Conservation (phyloP, 2,888 invertebrate genomes). For the Chrysotoxum bicinctum region DNA sequence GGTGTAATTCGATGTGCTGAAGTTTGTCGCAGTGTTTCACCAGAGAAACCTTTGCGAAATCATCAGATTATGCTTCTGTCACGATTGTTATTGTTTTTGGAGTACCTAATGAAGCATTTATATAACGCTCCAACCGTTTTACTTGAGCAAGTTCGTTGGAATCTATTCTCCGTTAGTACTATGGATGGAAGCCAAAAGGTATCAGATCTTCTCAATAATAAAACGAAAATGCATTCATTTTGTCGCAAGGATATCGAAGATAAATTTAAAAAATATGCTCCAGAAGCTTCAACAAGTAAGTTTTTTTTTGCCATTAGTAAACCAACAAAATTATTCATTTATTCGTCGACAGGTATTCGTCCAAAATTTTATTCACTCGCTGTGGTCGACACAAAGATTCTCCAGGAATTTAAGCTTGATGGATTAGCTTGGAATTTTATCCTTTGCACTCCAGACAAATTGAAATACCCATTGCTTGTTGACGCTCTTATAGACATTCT, state of each 20-base stretch:
- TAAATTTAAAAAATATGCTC: constrained; percentile 85
- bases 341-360: constrained; percentile 84
- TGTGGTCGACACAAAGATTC: constrained; percentile 84
- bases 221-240: constrained; percentile 86
- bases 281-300: constrained; percentile 79
- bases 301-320: constrained; percentile 2
- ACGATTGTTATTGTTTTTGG: constrained; percentile 91
- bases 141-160: constrained; percentile 94
- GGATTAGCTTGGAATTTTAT: constrained; percentile 96
- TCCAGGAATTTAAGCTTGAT: constrained; percentile 95
- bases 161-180: constrained; percentile 87
- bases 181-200: constrained; percentile 84
- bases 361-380: constrained; percentile 96
- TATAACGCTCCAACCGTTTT: constrained; percentile 95
- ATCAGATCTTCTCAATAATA: constrained; percentile 81
- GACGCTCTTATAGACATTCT: constrained; percentile 93
- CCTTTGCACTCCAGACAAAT: constrained; percentile 94
- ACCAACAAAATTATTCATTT: background rate
- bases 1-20: constrained; percentile 87
- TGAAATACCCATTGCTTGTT: constrained; percentile 93
- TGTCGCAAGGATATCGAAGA: constrained; percentile 89
- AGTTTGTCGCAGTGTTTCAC: constrained; percentile 83
- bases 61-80: constrained; percentile 91
- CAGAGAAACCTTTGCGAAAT: constrained; percentile 80
- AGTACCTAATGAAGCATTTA: constrained; percentile 96